Evolutionary conservation across 2,797 vertebrate genomes (phyloP).

Genomic region (Stomatorhinus walkeri): DNA sequence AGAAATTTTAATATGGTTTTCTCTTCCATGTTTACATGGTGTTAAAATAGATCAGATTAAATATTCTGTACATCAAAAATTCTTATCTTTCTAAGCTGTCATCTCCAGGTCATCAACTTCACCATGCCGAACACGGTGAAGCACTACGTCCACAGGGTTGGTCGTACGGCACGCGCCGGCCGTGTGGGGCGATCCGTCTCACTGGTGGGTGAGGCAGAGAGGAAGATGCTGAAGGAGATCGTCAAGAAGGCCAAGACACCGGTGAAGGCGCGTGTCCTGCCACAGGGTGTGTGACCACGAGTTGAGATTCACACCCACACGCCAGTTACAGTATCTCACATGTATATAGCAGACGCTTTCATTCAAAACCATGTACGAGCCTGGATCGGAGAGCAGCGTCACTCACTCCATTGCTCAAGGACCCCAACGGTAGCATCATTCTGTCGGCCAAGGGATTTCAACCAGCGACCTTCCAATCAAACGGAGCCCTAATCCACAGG

Average conservation of each 20-base stretch:
- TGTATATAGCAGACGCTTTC: neutral
- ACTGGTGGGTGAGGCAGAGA: conserved; percentile 85
- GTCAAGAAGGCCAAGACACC: conserved; percentile 76
- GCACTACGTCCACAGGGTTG: conserved; percentile 92
- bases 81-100: neutral
- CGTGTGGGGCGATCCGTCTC: conserved; percentile 85
- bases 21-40: neutral
- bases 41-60: neutral
- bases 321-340: neutral
- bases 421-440: neutral
- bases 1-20: neutral
- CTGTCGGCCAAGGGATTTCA: neutral
- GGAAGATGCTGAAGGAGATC: conserved; percentile 89
- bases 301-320: neutral
- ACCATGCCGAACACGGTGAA: conserved; percentile 93
- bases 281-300: conserved; percentile 63
- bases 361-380: neutral
- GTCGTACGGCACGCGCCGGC: conserved; percentile 83
- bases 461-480: neutral
- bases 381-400: neutral
- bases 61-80: neutral
- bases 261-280: conserved; percentile 85
- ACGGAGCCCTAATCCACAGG: neutral
- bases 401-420: neutral
- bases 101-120: conserved; percentile 86